These are phyloP conservation scores for Solenodon paradoxus DNA, from an alignment of 2,113 vertebrate genomes.

Conservation along the genomic window DNA sequence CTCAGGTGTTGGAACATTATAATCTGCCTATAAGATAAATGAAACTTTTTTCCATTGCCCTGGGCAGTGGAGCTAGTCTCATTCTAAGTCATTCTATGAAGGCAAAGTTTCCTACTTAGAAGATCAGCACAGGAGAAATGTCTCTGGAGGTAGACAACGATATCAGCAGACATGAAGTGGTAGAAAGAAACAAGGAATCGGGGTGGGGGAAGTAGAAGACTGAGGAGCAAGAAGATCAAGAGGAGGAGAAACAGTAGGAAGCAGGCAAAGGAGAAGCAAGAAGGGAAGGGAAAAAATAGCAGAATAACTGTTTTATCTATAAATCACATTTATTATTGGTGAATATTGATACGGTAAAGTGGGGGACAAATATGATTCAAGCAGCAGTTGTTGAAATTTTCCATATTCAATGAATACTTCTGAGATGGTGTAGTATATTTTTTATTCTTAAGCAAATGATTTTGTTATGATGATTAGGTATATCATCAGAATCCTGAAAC, in stretches of 20 bases:
- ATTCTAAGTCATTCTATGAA: background rate
- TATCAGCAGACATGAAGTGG: background rate
- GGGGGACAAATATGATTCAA: background rate
- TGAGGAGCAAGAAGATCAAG: background rate
- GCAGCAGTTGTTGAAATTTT: background rate
- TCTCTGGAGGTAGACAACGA: background rate
- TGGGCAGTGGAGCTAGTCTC: background rate
- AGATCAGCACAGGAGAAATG: background rate
- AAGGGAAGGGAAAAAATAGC: background rate
- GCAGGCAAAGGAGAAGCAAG: background rate
- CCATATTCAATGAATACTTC: background rate
- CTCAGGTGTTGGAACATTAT: background rate
- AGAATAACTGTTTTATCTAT: background rate
- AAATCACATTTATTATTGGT: background rate
- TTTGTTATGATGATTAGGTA: constrained; percentile 17
- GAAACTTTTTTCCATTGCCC: background rate
- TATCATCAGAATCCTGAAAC: background rate
- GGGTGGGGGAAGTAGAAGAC: background rate
- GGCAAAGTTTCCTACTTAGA: background rate
- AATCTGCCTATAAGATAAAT: background rate
- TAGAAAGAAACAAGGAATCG: background rate
- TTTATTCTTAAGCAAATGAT: background rate
- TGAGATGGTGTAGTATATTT: background rate
- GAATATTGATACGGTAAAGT: background rate
- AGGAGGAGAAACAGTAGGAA: too few relatives aligned